Base-by-base conservation (phyloP, 2,797 vertebrate genomes). In the Anableps anableps region DNA sequence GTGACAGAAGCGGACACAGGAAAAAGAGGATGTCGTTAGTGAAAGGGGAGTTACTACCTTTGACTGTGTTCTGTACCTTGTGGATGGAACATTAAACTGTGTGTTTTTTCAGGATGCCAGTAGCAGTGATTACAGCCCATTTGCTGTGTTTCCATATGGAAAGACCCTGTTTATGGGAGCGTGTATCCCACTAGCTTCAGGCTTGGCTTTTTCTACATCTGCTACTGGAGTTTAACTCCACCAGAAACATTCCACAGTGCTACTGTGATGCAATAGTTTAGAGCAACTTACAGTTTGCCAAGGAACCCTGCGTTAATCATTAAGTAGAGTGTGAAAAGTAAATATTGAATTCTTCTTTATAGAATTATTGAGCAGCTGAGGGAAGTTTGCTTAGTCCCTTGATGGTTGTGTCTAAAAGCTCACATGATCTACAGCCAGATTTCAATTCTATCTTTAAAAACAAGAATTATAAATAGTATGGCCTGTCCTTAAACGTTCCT, bases 61-160 rank as follows among this genome's bases (percentile, higher is more conserved):
- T 80, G 70, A 71, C 1, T 41, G 26, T 62, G 26, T 16, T 21
- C 0, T 5, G 5, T 26, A 36, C 5, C 8, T 74, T 3, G 4
- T 62, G 17, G 13, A 11, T 77, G 80, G 70, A 80, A 82, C 81
- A 78, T 71, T 73, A 89, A 81, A 80, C 41, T 23, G 68, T 16
- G 36, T 36, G 29, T 58, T 53, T 36, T 77, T 68, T 83, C 74
- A 78, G 81, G 76, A 86, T 83, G 81, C 85, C 79, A 85, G 79
- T 77, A 81, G 73, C 79, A 80, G 77, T 80, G 80, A 85, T 89
- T 90, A 84, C 48, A 13, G 86, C 83, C 82, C 78, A 50, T 81
- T 78, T 8, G 53, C 29, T 70, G 45, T 72, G 70, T 85, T 91
- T 91, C 80, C 79, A 82, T 75, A 76, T 78, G 83, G 81, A 88